These are phyloP conservation scores for Cacatua alba DNA, from an alignment of 2,113 vertebrate species.

Conservation along the genomic window DNA sequence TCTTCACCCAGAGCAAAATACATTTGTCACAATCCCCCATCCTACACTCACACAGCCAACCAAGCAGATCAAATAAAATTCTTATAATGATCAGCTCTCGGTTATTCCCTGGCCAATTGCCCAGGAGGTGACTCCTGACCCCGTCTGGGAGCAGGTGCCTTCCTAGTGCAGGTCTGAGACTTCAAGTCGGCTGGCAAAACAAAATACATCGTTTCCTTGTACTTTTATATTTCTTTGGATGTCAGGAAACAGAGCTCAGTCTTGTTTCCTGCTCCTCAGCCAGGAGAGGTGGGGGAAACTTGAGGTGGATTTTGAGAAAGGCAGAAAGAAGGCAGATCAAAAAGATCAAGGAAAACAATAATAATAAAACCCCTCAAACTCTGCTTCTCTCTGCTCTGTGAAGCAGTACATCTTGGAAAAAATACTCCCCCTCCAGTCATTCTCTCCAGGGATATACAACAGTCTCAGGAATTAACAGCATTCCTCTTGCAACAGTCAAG, in stretches of 20 bases:
- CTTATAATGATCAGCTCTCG: background rate
- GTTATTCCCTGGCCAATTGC: background rate
- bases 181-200: background rate
- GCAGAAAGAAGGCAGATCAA: conserved; percentile 30
- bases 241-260: conserved; percentile 48
- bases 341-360: conserved; percentile 17
- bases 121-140: background rate
- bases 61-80: background rate
- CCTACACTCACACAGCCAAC: background rate
- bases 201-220: background rate
- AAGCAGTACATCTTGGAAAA: background rate
- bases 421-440: background rate
- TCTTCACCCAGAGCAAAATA: background rate
- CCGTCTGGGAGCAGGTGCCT: conserved; percentile 19
- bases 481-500: conserved; percentile 18
- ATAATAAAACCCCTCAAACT: background rate
- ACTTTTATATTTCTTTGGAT: background rate
- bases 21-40: background rate
- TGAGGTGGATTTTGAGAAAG: background rate
- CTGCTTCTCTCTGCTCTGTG: background rate
- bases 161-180: background rate
- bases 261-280: conserved; percentile 35
- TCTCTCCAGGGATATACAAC: background rate
- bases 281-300: background rate
- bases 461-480: background rate